Conservation (phyloP, 92 coral and sea anemone species). For the Heteractis magnifica region DNA sequence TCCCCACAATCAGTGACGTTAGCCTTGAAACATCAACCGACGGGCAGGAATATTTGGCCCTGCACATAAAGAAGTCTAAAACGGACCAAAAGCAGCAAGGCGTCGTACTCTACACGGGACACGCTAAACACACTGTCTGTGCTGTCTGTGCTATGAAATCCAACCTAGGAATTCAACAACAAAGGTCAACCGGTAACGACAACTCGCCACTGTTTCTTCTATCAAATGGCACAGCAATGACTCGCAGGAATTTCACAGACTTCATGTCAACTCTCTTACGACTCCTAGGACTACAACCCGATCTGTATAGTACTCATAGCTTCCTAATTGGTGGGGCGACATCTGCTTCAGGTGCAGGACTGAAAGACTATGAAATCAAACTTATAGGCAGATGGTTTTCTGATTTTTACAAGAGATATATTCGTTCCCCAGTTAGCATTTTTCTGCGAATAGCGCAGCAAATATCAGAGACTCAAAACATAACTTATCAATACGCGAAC, state of each 20-base stretch:
- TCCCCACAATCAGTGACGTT: not conserved
- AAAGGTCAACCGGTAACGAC: not conserved
- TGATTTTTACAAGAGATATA: conserved; percentile 41
- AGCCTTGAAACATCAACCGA: not conserved
- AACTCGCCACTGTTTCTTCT: conserved; percentile 28
- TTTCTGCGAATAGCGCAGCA: conserved; percentile 19
- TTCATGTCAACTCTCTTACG: conserved; percentile 18
- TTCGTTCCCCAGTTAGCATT: conserved; percentile 39
- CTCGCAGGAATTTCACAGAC: conserved; percentile 9
- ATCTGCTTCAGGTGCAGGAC: conserved; percentile 36
- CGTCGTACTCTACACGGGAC: conserved; percentile 31
- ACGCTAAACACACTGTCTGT: conserved; percentile 38
- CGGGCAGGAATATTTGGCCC: conserved; percentile 6
- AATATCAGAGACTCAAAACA: conserved; percentile 9
- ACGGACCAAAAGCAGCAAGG: conserved; percentile 31
- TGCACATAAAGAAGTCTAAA: conserved; percentile 28
- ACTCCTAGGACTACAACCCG: conserved; percentile 8
- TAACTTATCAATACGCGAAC: conserved; percentile 23
- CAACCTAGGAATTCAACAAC: not conserved
- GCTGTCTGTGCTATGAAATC: conserved; percentile 44
- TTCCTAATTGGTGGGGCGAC: conserved; percentile 41
- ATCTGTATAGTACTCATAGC: conserved; percentile 24
- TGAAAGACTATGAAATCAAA: conserved; percentile 36
- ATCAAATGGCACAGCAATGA: conserved; percentile 2
- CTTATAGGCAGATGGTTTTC: conserved; percentile 33